Base-by-base conservation (phyloP, 2,113 vertebrate genomes). In the Gadus chalcogrammus region DNA sequence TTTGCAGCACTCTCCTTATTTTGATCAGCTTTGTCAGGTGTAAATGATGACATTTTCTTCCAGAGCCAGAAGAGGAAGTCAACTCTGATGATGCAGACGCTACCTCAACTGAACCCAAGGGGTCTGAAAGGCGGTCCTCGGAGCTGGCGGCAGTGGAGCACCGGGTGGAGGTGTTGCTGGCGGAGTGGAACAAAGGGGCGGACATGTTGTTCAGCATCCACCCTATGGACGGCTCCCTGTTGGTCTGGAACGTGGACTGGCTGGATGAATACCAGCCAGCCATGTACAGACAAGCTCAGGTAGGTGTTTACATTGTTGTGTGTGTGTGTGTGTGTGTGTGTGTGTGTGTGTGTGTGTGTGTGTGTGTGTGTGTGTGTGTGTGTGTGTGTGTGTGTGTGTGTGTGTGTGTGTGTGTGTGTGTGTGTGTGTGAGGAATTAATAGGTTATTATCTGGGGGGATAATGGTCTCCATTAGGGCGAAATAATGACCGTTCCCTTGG, bases 201-300 rank as follows among this genome's bases (percentile, higher is more conserved):
- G 97, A 99, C 87, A 97, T 99, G 96, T 87, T 99, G 3, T 99
- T 98, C 83, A 98, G 97, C 91, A 98, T 99, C 89, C 97, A 99
- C 92, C 95, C 97, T 42, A 84, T 95, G 90, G 97, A 99, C 85
- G 97, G 97, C 64, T 99, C 97, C 31, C 86, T 99, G 85, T 90
- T 99, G 65, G 94, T 99, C 67, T 99, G 97, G 97, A 94, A 98
- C 64, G 94, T 98, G 48, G 97, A 97, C 90, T 99, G 96, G 95
- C 89, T 99, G 65, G 96, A 99, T 84, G 97, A 99, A 86, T 98
- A 98, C 83, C 96, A 98, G 80, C 97, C 97, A 56, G 95, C 96
- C 80, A 98, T 98, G 97, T 99, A 98, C 91, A 95, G 96, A 28
- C 97, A 99, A 91, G 93, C 95, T 73, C 97, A 99, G 96, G 97